Evolutionary conservation across 2,888 invertebrate species (phyloP).

Genomic region (Bhutanitis thaidina): DNA sequence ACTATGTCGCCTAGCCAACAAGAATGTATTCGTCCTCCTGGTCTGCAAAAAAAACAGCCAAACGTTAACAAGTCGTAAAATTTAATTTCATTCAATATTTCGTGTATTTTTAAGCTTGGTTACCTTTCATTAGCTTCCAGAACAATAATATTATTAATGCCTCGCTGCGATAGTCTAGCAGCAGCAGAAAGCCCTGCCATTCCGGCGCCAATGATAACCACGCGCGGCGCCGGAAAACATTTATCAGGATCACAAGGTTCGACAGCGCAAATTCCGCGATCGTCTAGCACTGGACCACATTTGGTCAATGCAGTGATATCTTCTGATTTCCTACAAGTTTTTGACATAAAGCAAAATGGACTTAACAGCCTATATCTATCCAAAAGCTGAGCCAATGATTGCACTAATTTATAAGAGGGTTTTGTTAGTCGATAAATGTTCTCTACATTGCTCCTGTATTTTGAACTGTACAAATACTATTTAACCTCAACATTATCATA

Average conservation of each 20-base stretch:
- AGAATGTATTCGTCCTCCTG: constrained; percentile 88
- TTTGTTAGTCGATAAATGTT: no score
- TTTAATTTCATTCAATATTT: neutral
- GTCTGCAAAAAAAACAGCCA: constrained; percentile 65
- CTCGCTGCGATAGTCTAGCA: constrained; percentile 83
- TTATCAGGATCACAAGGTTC: constrained; percentile 50
- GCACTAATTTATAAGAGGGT: no score
- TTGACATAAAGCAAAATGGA: no score
- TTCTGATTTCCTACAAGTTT: constrained; percentile 35
- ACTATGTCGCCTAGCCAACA: constrained; percentile 88
- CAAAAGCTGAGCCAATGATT: no score
- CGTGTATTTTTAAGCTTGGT: neutral
- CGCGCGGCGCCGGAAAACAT: constrained; percentile 77
- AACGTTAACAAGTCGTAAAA: neutral
- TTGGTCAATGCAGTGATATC: constrained; percentile 39
- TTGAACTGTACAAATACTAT: no score
- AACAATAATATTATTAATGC: constrained; percentile 84
- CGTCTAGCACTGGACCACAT: constrained; percentile 52
- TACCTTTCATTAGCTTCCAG: constrained; percentile 89
- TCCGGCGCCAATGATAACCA: constrained; percentile 89
- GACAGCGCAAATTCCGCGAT: constrained; percentile 52
- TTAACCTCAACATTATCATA: no score
- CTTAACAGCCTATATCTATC: no score
- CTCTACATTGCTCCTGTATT: no score
- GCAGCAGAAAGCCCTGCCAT: constrained; percentile 90